Evolutionary conservation across 2,113 vertebrate species (phyloP), one percentile per base, ranked within the genome.

Genomic region (Chaenogobius annularis): DNA sequence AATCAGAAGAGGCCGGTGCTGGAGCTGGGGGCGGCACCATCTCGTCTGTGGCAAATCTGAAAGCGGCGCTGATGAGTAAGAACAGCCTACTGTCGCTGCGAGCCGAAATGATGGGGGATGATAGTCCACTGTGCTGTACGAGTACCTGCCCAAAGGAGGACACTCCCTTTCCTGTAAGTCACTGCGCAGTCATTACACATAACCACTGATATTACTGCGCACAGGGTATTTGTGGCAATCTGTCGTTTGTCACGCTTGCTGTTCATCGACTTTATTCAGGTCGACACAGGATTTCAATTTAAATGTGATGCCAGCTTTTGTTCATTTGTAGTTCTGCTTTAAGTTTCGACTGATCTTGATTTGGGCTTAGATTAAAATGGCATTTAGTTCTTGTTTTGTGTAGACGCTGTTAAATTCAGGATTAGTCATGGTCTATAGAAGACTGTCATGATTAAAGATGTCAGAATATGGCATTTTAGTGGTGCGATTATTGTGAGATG

Each of bases 31-130:
- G 73, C 19, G 85, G 83, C 69, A 83, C 74, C 5, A 88, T 91
- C 19, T 90, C 95, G 0, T 95, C 96, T 0, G 96, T 98, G 6
- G 96, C 96, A 88, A 98, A 96, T 90, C 93, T 99, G 89, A 95
- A 97, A 0, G 96, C 96, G 0, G 98, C 98, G 0, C 95, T 98
- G 84, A 94, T 98, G 95, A 99, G 96, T 67, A 98, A 99, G 92
- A 98, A 98, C 94, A 98, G 96, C 85, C 87, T 98, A 92, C 90
- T 99, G 89, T 98, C 98, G 0, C 93, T 98, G 86, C 96, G 97
- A 79, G 95, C 96, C 1, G 96, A 98, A 80, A 89, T 97, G 93
- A 94, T 98, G 72, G 95, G 95, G 66, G 97, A 98, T 13, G 97
- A 98, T 68, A 96, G 95, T 92, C 94, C 96, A 20, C 92, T 99